Conservation (phyloP, 2,888 invertebrate species). For the Kuschelorhynchus macadamiae region DNA sequence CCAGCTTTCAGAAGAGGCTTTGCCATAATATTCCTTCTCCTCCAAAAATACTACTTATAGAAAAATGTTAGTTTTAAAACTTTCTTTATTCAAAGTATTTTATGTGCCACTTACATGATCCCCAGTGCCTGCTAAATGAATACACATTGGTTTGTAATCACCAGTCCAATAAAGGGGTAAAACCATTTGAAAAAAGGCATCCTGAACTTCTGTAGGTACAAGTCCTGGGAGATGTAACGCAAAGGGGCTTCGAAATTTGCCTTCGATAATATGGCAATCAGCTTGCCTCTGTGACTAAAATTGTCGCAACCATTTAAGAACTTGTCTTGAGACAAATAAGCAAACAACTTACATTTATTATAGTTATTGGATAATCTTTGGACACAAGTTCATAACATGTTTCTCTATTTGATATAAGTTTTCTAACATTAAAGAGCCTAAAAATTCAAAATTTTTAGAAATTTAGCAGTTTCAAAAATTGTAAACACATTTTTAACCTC, state of each 20-base stretch:
- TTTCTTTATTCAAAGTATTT: too few species aligned
- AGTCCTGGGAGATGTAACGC: constrained; percentile 87
- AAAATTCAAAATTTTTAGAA: constrained; percentile 63
- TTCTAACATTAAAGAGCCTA: constrained; percentile 93
- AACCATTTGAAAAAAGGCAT: constrained; percentile 88
- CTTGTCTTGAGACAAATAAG: neutral
- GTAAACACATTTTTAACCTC: neutral
- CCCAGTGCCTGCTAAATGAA: constrained; percentile 97
- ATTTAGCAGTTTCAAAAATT: neutral
- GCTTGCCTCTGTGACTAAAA: constrained; percentile 80
- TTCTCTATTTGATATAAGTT: constrained; percentile 87
- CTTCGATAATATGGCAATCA: constrained; percentile 85
- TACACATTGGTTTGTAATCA: constrained; percentile 84
- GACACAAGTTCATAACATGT: constrained; percentile 87
- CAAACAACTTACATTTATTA: constrained; percentile 80
- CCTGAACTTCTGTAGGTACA: constrained; percentile 86
- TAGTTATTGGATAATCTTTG: constrained; percentile 86
- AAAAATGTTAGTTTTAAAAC: too few species aligned
- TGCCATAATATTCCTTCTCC: constrained; percentile 90
- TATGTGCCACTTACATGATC: constrained; percentile 95
- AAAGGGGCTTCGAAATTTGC: constrained; percentile 90
- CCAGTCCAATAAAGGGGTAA: constrained; percentile 85
- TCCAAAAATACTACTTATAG: constrained; percentile 95
- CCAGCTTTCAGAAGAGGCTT: constrained; percentile 92
- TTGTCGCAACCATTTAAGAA: constrained; percentile 9